These are phyloP conservation scores for Phrynocephalus forsythii DNA, from an alignment of 2,797 vertebrate species.

Conservation along the genomic window DNA sequence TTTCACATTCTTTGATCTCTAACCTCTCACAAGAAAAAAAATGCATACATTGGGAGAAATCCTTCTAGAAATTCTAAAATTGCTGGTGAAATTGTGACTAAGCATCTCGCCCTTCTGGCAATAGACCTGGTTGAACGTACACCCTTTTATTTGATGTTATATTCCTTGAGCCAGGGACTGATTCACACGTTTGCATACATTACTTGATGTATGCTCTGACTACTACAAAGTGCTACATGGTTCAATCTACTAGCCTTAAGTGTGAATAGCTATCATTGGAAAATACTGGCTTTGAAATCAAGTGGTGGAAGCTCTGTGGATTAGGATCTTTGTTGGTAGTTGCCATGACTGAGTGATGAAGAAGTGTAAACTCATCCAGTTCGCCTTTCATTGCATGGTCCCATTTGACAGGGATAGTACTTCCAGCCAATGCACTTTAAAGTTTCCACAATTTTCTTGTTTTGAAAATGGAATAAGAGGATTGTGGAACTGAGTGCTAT, in stretches of 20 bases:
- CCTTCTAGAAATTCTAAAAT: background rate
- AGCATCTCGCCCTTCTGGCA: no score
- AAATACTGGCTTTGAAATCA: background rate
- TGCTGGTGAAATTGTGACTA: background rate
- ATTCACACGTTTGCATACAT: background rate
- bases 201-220: no score
- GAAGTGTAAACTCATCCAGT: background rate
- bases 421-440: background rate
- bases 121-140: background rate
- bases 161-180: background rate
- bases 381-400: background rate
- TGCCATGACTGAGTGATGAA: background rate
- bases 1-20: background rate
- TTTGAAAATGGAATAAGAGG: background rate
- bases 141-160: background rate
- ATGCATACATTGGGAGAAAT: background rate
- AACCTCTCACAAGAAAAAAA: background rate
- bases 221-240: no score
- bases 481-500: background rate
- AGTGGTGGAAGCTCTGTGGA: no score
- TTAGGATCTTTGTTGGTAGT: background rate
- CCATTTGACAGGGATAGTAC: background rate
- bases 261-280: background rate
- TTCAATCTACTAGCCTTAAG: background rate
- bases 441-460: no score